These are phyloP conservation scores for Chlorocebus sabaeus DNA, from an alignment of 2,113 vertebrate genomes.

Conservation along the genomic window DNA sequence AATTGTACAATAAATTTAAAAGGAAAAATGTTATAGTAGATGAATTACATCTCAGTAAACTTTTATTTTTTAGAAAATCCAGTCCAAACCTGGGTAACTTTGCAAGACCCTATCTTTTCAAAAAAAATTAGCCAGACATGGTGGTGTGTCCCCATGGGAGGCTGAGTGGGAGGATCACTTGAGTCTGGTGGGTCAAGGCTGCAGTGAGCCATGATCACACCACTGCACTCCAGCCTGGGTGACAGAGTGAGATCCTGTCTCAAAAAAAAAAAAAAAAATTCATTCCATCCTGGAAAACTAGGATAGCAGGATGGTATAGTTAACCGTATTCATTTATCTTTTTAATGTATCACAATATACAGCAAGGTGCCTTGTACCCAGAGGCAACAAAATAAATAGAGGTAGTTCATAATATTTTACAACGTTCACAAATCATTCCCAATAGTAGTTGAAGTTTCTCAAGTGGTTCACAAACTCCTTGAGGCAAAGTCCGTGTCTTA, in stretches of 20 bases:
- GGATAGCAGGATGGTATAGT: not conserved
- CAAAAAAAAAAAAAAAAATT: not conserved
- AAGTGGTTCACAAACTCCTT: not conserved
- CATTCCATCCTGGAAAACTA: not conserved
- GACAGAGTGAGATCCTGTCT: too few species aligned
- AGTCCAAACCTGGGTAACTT: not conserved
- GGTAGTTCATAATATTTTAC: not conserved
- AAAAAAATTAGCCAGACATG: too few species aligned
- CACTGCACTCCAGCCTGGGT: too few species aligned
- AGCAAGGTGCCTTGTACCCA: not conserved
- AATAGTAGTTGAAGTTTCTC: not conserved
- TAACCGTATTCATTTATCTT: not conserved
- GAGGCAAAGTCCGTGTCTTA: not conserved
- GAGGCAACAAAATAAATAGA: not conserved
- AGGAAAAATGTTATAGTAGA: not conserved
- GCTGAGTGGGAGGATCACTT: too few species aligned
- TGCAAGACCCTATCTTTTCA: too few species aligned
- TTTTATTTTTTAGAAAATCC: not conserved
- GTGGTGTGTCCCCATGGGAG: too few species aligned
- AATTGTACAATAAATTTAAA: not conserved
- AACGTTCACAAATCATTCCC: not conserved
- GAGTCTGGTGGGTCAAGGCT: too few species aligned
- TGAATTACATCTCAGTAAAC: not conserved
- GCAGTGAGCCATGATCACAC: too few species aligned
- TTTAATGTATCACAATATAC: not conserved